Evolutionary conservation across 1,140 invertebrate species (phyloP).

Genomic region (Drosophila repleta): DNA sequence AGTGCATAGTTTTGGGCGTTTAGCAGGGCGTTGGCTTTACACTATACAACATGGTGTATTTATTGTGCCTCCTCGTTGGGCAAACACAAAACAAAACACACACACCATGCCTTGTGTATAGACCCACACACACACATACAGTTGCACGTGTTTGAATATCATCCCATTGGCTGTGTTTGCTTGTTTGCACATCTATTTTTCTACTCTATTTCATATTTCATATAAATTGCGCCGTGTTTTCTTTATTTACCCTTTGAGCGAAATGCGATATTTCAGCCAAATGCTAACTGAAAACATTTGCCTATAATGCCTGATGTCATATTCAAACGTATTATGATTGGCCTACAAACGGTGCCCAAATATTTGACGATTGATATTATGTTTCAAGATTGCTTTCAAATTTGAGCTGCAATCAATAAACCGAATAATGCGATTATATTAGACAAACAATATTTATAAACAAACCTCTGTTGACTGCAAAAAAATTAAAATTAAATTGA

Average conservation of each 20-base stretch:
- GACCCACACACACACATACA: background rate
- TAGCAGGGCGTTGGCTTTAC: conserved; percentile 28
- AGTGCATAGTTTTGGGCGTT: conserved; percentile 69
- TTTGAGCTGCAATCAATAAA: too few relatives aligned
- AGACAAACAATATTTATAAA: too few relatives aligned
- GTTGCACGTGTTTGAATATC: conserved; percentile 26
- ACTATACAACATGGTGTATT: conserved; percentile 19
- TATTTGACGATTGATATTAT: too few relatives aligned
- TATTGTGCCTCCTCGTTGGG: conserved; percentile 26
- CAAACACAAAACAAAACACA: conserved; percentile 27
- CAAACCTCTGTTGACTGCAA: too few relatives aligned
- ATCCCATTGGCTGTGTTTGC: conserved; percentile 28
- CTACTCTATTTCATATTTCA: conserved; percentile 21
- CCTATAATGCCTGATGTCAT: conserved; percentile 5
- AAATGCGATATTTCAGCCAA: conserved; percentile 26
- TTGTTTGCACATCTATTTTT: conserved; percentile 24
- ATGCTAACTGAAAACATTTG: conserved; percentile 12
- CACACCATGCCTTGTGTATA: background rate
- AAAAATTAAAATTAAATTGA: too few relatives aligned
- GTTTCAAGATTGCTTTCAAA: too few relatives aligned
- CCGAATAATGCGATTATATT: too few relatives aligned
- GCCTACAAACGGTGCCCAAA: too few relatives aligned
- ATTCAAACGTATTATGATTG: background rate
- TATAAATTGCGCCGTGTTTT: conserved; percentile 42
- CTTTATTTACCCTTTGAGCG: conserved; percentile 24